Evolutionary conservation across 2,113 vertebrate species (phyloP).

Genomic region (Gopherus flavomarginatus): DNA sequence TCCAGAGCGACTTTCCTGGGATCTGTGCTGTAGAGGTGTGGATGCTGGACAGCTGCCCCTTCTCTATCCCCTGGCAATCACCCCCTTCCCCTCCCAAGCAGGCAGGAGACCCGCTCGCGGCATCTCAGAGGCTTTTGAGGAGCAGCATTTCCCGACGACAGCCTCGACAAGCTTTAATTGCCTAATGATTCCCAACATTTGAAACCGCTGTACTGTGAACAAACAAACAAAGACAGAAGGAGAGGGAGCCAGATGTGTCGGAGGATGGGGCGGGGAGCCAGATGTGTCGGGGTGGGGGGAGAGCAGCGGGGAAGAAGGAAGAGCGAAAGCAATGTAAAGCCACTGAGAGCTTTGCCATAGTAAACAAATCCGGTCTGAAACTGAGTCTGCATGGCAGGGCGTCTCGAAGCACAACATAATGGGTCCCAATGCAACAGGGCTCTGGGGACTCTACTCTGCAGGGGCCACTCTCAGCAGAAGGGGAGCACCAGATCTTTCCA

Average conservation of each 20-base stretch:
- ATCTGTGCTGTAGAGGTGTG: neutral
- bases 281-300: neutral
- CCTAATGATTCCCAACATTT: neutral
- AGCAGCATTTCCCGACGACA: accelerated
- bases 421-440: neutral
- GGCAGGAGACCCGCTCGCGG: neutral
- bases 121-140: neutral
- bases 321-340: neutral
- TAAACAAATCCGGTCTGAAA: neutral
- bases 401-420: neutral
- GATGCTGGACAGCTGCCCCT: neutral
- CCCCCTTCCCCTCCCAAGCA: neutral
- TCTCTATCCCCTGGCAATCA: neutral
- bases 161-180: slow-evolving; percentile 22
- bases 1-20: neutral
- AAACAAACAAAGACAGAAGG: neutral
- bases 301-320: neutral
- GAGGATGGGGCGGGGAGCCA: neutral
- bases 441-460: neutral
- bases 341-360: neutral
- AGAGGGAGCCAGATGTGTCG: neutral
- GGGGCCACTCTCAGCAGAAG: neutral
- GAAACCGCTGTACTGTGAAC: neutral
- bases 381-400: neutral
- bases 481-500: neutral